Evolutionary conservation across 1,140 invertebrate genomes (phyloP).

Genomic region (Lineus longissimus): DNA sequence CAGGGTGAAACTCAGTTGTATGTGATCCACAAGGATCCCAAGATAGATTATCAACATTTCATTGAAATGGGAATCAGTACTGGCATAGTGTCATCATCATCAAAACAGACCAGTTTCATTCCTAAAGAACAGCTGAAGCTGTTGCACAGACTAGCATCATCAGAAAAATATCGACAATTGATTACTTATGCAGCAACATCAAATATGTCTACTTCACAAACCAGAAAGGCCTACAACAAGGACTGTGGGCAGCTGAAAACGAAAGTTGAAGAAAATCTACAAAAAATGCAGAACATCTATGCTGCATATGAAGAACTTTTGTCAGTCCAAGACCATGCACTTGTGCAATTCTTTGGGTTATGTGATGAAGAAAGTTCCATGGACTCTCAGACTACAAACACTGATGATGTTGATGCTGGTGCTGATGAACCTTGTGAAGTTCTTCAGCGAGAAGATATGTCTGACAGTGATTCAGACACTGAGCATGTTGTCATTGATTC

Average conservation of each 20-base stretch:
- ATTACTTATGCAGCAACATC: conserved; percentile 4
- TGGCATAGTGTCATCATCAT: neutral
- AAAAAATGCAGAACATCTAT: neutral
- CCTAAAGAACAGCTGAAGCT: neutral
- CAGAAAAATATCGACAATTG: neutral
- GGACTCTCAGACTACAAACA: too few relatives aligned
- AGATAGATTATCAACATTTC: neutral
- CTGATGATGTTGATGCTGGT: too few relatives aligned
- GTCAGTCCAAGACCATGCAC: neutral
- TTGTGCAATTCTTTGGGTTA: neutral
- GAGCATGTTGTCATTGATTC: neutral
- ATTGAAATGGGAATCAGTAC: neutral
- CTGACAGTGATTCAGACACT: neutral
- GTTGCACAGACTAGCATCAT: neutral
- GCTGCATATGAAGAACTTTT: neutral
- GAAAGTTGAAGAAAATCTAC: neutral
- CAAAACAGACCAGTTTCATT: neutral
- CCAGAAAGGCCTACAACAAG: neutral
- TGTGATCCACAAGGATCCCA: neutral
- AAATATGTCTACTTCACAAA: neutral
- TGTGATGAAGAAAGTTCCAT: too few relatives aligned
- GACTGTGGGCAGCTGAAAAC: neutral
- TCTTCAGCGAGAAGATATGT: too few relatives aligned
- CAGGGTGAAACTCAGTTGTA: neutral
- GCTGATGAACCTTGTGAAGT: too few relatives aligned